phyloP scores from a whole-genome alignment of 2,113 vertebrate species.

The Onychostruthus taczanowskii region DNA sequence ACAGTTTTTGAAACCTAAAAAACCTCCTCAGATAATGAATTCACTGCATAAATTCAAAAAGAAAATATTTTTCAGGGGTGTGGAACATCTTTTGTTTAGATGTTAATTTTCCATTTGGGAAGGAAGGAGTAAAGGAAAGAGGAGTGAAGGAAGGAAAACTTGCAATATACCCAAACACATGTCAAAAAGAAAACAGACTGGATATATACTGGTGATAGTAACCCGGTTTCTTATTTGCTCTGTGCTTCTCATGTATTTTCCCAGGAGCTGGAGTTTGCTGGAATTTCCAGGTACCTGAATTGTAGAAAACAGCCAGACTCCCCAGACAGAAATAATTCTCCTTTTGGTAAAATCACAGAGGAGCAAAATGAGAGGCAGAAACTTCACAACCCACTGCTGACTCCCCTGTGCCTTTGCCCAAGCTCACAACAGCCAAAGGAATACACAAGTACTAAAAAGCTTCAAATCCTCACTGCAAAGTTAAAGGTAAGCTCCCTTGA shows the following conservation, averaged over 20 bases:
- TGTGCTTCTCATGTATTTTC: background rate
- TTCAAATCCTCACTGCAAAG: background rate
- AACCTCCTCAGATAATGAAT: slow-evolving; percentile 50
- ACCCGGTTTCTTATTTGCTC: background rate
- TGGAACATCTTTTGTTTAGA: slow-evolving; percentile 36
- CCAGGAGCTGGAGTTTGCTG: background rate
- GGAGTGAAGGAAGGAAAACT: too few relatives aligned
- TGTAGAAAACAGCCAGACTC: background rate
- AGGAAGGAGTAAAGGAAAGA: background rate
- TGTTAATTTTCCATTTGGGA: background rate
- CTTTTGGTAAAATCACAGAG: background rate
- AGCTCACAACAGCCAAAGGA: background rate
- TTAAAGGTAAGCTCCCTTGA: background rate
- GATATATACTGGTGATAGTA: background rate
- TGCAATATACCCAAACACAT: background rate
- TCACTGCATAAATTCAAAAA: slow-evolving; percentile 38
- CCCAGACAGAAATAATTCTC: background rate
- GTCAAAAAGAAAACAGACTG: background rate
- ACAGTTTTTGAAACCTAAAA: slow-evolving; percentile 43
- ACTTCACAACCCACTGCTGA: background rate
- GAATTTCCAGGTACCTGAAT: background rate
- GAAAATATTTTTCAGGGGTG: slow-evolving; percentile 26
- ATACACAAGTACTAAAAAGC: background rate
- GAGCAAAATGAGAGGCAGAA: background rate
- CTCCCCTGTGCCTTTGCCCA: background rate